phyloP scores from a whole-genome alignment of 2,113 vertebrate genomes.

The Poeciliopsis prolifica region DNA sequence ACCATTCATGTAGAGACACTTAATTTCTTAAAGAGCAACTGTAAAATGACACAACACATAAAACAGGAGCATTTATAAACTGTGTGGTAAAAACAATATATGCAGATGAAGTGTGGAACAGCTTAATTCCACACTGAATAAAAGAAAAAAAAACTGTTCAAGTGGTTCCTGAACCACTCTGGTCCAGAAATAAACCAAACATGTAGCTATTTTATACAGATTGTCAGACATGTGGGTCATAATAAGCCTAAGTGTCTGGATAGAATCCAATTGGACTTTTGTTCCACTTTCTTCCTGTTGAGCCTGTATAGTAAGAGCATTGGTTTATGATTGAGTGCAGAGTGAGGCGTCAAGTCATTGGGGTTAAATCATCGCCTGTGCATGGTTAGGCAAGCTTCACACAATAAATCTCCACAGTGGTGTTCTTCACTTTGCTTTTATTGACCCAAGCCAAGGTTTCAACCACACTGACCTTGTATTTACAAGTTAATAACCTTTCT shows the following conservation, averaged over 20 bases:
- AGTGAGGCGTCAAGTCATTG: not conserved
- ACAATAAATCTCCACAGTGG: not conserved
- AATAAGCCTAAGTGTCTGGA: not conserved
- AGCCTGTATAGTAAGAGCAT: not conserved
- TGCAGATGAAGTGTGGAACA: not conserved
- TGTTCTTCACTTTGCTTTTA: not conserved
- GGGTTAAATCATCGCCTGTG: slow-evolving; percentile 8
- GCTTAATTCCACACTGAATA: not conserved
- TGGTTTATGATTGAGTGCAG: not conserved
- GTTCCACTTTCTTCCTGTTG: not conserved
- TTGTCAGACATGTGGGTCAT: not conserved
- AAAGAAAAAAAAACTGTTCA: not conserved
- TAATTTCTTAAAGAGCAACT: not conserved
- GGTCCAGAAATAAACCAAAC: not conserved
- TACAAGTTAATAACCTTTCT: not conserved
- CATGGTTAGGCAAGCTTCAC: not conserved
- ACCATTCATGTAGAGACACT: not conserved
- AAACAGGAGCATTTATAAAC: not conserved
- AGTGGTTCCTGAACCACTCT: not conserved
- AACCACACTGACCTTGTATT: not conserved
- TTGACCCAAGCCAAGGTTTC: not conserved
- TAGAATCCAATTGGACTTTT: not conserved
- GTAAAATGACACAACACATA: not conserved
- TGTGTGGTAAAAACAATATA: not conserved
- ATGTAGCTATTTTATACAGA: not conserved